Percentiles rank a stretch among this genome's conserved stretches.
Conservation (phyloP, 2,113 vertebrate species). For the Phoxinus phoxinus region DNA sequence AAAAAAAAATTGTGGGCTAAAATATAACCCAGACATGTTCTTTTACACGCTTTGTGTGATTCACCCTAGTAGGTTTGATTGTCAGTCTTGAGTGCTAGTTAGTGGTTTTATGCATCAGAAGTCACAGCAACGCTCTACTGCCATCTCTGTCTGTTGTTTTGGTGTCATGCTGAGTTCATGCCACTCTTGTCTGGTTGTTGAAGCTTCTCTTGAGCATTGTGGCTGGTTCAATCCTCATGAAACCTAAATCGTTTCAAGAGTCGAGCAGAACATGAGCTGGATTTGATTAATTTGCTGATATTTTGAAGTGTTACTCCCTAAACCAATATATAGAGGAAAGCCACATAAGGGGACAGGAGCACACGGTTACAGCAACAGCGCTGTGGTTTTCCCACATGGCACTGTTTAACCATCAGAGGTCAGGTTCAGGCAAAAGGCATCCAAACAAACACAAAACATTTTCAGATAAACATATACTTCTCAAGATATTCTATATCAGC, state of each 20-base stretch:
- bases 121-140: not conserved
- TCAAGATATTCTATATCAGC: slow-evolving; percentile 1
- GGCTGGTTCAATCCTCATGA: slow-evolving; percentile 4
- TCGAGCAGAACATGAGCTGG: not conserved
- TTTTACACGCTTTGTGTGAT: not conserved
- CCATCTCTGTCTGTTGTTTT: not conserved
- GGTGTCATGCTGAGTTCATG: not conserved
- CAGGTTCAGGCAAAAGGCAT: not conserved
- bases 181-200: slow-evolving; percentile 8
- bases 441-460: slow-evolving; percentile 18
- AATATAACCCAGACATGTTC: not conserved
- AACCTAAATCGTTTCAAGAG: not conserved
- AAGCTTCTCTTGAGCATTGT: not conserved
- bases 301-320: not conserved
- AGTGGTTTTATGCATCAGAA: not conserved
- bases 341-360: not conserved
- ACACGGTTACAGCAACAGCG: not conserved
- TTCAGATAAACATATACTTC: not conserved
- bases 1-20: not conserved
- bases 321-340: not conserved
- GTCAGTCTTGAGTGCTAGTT: not conserved
- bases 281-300: not conserved
- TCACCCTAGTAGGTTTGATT: not conserved
- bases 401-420: not conserved
- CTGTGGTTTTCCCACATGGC: slow-evolving; percentile 11